Conservation (phyloP, 2,888 invertebrate genomes). For the Tortricodes alternella region DNA sequence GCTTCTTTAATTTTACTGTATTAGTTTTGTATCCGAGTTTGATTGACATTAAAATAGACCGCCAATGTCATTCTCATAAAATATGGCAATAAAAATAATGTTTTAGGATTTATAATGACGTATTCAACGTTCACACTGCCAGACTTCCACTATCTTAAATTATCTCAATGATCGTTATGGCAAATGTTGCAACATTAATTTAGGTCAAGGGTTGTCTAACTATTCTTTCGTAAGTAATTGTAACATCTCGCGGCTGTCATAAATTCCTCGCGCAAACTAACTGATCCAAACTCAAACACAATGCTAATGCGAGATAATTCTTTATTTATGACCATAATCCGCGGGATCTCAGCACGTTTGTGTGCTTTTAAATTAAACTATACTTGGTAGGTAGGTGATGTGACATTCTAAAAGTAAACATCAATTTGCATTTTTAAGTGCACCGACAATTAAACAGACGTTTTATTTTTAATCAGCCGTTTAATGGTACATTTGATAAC, state of each 20-base stretch:
- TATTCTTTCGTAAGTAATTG: constrained; percentile 2
- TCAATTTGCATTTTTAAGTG: constrained; percentile 9
- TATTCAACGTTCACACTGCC: background rate
- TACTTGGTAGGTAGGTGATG: background rate
- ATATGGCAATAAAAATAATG: no score
- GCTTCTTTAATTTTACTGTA: background rate
- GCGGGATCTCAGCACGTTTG: background rate
- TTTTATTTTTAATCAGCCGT: no score
- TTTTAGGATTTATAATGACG: no score
- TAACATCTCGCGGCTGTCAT: constrained; percentile 12
- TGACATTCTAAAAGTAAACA: background rate
- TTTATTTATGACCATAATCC: constrained; percentile 11
- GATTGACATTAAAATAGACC: no score
- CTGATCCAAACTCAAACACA: constrained; percentile 14
- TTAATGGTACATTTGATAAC: no score
- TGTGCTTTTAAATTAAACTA: background rate
- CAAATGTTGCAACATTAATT: constrained; percentile 1
- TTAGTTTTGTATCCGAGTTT: no score
- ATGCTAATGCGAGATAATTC: constrained; percentile 16
- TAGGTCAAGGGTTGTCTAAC: constrained; percentile 16
- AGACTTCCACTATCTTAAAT: background rate
- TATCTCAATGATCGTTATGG: background rate
- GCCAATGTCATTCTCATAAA: no score
- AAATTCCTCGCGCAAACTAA: constrained; percentile 17
- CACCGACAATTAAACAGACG: no score